Conservation (phyloP, 2,113 vertebrate species). For the Tringa solitaria region DNA sequence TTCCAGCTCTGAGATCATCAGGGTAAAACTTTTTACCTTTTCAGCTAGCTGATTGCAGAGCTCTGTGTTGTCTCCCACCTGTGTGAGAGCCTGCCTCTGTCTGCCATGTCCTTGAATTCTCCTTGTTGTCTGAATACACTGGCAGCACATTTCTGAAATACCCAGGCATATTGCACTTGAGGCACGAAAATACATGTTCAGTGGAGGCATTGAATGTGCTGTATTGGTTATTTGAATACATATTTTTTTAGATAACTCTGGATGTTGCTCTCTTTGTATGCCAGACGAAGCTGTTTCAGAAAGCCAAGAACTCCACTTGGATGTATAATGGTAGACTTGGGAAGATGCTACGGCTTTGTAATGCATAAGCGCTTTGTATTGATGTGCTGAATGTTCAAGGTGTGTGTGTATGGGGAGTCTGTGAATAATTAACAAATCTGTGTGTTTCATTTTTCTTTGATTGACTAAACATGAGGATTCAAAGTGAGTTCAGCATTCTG, state of each 20-base stretch:
- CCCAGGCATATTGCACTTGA: not conserved
- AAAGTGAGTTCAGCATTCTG: not conserved
- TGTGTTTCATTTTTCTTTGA: not conserved
- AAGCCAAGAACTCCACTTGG: not conserved
- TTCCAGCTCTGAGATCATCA: not conserved
- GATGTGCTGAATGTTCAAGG: not conserved
- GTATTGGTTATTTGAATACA: not conserved
- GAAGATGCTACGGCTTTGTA: not conserved
- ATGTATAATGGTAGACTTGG: not conserved
- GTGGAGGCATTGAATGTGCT: not conserved
- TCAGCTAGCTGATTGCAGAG: not conserved
- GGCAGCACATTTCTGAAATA: not conserved
- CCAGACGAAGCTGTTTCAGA: not conserved
- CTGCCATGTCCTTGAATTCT: not conserved
- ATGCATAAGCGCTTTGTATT: not conserved
- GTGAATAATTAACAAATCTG: not conserved
- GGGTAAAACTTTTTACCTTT: not conserved
- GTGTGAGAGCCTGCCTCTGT: not conserved
- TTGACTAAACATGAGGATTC: not conserved
- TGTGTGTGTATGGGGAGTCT: not conserved
- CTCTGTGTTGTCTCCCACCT: not conserved
- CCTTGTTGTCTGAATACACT: not conserved
- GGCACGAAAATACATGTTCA: accelerated
- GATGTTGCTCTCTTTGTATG: not conserved
- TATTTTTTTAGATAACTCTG: not conserved